phyloP scores from a whole-genome alignment of 2,113 vertebrate genomes.

The Poeciliopsis occidentalis region DNA sequence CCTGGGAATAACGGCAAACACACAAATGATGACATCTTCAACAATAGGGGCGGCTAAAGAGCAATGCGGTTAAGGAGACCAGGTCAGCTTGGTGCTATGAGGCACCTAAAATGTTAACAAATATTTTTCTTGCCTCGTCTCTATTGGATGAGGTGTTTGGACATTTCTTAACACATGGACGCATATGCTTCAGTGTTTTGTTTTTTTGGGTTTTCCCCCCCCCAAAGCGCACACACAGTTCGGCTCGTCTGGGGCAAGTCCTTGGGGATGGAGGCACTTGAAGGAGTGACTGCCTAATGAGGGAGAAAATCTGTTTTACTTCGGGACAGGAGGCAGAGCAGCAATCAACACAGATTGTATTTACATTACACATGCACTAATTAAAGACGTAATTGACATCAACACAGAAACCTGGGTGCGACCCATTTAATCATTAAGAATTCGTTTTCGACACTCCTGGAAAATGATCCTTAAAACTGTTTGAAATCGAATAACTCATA shows the following conservation, averaged over 20 bases:
- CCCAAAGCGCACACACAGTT: conserved; percentile 3
- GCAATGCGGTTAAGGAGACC: conserved; percentile 48
- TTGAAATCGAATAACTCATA: too few species aligned
- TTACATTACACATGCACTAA: conserved; percentile 78
- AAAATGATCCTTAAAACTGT: neutral
- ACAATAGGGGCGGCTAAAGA: conserved; percentile 56
- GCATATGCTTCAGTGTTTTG: conserved; percentile 12
- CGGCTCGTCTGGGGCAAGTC: conserved; percentile 59
- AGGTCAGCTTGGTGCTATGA: conserved; percentile 17
- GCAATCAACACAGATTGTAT: conserved; percentile 75
- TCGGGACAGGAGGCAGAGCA: conserved; percentile 62
- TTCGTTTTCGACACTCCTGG: conserved; percentile 14
- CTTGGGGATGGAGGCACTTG: conserved; percentile 69
- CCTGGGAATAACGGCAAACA: conserved; percentile 32
- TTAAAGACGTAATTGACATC: conserved; percentile 75
- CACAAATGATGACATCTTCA: conserved; percentile 49
- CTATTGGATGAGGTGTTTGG: neutral
- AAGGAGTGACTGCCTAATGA: conserved; percentile 79
- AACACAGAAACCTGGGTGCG: conserved; percentile 54
- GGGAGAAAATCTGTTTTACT: conserved; percentile 76
- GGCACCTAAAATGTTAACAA: neutral
- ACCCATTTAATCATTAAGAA: conserved; percentile 56
- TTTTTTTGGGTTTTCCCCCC: neutral
- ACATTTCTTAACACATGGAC: conserved; percentile 26
- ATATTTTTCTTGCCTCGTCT: neutral